A percentile compares a stretch with the other conserved stretches of the same genome.
Evolutionary conservation across 2,113 vertebrate species (phyloP).

Genomic region (Equus quagga): DNA sequence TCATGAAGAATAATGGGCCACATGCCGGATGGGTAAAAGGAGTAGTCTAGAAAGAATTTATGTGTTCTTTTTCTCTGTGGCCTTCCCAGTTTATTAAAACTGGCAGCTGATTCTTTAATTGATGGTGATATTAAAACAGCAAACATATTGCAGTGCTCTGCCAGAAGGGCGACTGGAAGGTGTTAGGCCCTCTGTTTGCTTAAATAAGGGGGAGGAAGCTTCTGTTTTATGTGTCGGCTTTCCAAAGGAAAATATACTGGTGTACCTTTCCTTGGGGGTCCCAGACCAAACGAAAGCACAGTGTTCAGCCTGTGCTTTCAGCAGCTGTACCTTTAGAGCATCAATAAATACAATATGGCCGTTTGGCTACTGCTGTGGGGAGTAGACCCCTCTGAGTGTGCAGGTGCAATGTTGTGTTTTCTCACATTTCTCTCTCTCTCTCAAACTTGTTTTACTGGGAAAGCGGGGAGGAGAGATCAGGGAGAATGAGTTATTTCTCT

Average conservation of each 20-base stretch:
- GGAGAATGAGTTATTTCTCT: not conserved
- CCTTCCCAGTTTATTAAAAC: not conserved
- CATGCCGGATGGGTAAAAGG: not conserved
- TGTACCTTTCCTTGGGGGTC: not conserved
- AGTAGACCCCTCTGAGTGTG: not conserved
- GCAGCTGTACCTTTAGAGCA: not conserved
- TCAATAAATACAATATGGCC: not conserved
- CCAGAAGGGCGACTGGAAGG: not conserved
- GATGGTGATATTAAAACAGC: not conserved
- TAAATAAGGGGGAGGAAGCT: not conserved
- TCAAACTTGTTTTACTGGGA: not conserved
- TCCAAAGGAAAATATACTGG: not conserved
- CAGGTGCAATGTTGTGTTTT: not conserved
- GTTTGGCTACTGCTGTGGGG: not conserved
- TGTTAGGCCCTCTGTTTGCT: not conserved
- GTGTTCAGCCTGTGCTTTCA: not conserved
- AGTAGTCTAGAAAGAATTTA: conserved; percentile 4
- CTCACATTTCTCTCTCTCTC: not conserved
- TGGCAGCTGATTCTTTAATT: conserved; percentile 31
- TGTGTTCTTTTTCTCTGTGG: not conserved
- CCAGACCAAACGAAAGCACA: not conserved
- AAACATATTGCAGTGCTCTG: not conserved
- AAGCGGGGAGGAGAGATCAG: not conserved
- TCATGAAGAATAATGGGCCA: not conserved
- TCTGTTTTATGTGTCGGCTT: not conserved